A percentile compares a stretch with the other conserved stretches of the same genome.
Conservation (phyloP, 2,797 vertebrate species). For the Channa striata region DNA sequence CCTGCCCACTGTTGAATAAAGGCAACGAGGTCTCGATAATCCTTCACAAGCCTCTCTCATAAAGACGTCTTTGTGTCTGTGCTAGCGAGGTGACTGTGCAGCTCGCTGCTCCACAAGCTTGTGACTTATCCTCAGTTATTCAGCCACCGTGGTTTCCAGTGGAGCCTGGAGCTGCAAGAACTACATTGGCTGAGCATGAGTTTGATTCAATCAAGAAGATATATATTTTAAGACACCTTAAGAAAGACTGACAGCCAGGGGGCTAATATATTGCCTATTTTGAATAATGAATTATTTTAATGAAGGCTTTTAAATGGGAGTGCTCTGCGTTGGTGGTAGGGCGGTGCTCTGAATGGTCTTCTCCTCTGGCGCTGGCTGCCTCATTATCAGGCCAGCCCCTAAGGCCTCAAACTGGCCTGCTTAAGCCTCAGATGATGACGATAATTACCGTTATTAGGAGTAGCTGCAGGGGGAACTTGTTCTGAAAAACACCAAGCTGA, state of each 20-base stretch:
- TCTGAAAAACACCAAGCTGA: slow-evolving; percentile 84
- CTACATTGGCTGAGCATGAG: slow-evolving; percentile 65
- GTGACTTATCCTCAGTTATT: slow-evolving; percentile 69
- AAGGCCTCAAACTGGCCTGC: slow-evolving; percentile 86
- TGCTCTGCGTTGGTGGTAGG: slow-evolving; percentile 72
- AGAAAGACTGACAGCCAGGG: slow-evolving; percentile 74
- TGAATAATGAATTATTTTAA: slow-evolving; percentile 88
- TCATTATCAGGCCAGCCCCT: slow-evolving; percentile 84
- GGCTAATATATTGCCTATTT: slow-evolving; percentile 80
- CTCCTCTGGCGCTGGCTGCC: slow-evolving; percentile 78
- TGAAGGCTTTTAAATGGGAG: slow-evolving; percentile 83
- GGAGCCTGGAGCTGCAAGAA: slow-evolving; percentile 67
- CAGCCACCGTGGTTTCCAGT: slow-evolving; percentile 47
- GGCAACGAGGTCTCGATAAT: not conserved
- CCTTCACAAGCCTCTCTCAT: slow-evolving; percentile 27
- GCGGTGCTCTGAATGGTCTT: slow-evolving; percentile 76
- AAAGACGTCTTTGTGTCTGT: slow-evolving; percentile 69
- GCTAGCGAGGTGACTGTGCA: slow-evolving; percentile 31
- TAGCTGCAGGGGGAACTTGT: slow-evolving; percentile 88
- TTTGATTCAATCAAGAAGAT: slow-evolving; percentile 79
- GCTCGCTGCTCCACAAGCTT: slow-evolving; percentile 54
- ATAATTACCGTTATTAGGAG: slow-evolving; percentile 89
- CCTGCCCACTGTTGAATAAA: slow-evolving; percentile 1
- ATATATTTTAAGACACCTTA: slow-evolving; percentile 80
- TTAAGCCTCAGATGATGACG: slow-evolving; percentile 85